Evolutionary conservation across 2,797 vertebrate species (phyloP), one percentile per base, ranked within the genome.

Genomic region (Salarias fasciatus): DNA sequence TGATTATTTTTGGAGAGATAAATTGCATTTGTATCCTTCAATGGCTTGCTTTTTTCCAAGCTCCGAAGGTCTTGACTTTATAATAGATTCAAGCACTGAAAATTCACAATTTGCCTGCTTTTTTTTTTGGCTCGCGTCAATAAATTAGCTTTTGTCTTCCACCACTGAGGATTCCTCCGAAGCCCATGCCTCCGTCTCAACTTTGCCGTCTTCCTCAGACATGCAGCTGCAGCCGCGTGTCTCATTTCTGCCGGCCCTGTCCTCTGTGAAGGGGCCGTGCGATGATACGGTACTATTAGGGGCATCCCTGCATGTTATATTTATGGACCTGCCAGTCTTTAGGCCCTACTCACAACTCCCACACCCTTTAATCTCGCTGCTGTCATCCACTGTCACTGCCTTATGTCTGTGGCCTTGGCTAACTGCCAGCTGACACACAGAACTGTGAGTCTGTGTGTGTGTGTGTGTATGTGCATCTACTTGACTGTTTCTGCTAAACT

Each of bases 321-420:
- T 88, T 88, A 90, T 85, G 74, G 77, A 77, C 58, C 79, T 79
- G 85, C 63, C 80, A 84, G 72, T 84, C 80, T 80, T 71, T 61
- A 11, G 30, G 61, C 71, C 74, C 54, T 54, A 74, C 60, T 85
- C 86, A 84, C 68, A 77, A 80, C 80, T 84, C 80, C 72, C 63
- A 50, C 70, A 77, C 75, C 68, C 74, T 83, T 88, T 86, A 85
- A 89, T 88, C 84, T 86, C 56, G 59, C 64, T 56, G 75, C 83
- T 84, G 84, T 86, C 87, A 81, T 80, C 82, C 45, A 68, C 68
- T 84, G 80, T 84, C 81, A 79, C 69, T 63, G 76, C 82, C 78
- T 82, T 80, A 81, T 83, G 84, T 75, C 80, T 80, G 51, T 69
- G 72, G 84, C 86, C 77, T 87, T 88, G 88, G 74, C 77, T 61